Evolutionary conservation across 1,140 invertebrate species (phyloP).

Genomic region (Metaphire vulgaris): DNA sequence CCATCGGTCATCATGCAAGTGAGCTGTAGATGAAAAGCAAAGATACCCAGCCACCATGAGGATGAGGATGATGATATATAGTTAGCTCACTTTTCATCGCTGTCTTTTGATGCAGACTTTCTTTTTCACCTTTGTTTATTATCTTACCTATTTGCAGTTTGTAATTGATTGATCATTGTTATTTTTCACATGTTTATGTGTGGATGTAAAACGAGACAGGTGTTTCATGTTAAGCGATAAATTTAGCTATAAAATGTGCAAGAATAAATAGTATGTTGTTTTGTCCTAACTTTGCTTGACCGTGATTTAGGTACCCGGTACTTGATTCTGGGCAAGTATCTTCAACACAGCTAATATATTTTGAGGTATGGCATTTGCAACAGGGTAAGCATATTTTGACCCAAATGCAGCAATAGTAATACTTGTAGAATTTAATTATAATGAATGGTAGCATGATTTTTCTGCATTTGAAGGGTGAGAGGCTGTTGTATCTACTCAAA

Average conservation of each 20-base stretch:
- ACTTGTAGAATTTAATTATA: no score
- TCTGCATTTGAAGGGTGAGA: no score
- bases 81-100: background rate
- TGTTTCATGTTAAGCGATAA: background rate
- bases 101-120: background rate
- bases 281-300: no score
- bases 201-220: background rate
- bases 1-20: conserved; percentile 63
- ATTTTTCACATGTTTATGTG: background rate
- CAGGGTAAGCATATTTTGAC: no score
- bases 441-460: no score
- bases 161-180: background rate
- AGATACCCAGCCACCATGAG: background rate
- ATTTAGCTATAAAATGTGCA: background rate
- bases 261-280: no score
- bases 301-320: no score
- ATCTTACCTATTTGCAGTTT: background rate
- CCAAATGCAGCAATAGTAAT: no score
- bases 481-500: no score
- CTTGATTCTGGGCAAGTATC: no score
- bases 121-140: background rate
- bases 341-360: no score
- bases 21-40: conserved; percentile 2
- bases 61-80: background rate
- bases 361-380: no score